phyloP scores from a whole-genome alignment of 2,888 invertebrate genomes.

The Allophyes oxyacanthae region DNA sequence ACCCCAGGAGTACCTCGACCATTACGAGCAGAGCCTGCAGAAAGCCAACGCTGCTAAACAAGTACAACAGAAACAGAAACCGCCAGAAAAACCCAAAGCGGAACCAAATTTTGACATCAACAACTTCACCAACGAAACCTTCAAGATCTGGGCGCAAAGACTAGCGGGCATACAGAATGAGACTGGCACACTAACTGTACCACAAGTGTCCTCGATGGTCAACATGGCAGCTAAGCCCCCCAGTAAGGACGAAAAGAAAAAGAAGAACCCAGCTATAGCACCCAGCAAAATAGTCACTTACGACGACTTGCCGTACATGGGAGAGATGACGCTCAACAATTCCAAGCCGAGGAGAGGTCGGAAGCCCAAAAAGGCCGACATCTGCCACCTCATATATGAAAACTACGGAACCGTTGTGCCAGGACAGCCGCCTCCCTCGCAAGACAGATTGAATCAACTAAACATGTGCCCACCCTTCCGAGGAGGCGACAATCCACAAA shows the following conservation, averaged over 20 bases:
- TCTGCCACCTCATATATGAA: conserved; percentile 97
- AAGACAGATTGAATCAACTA: conserved; percentile 77
- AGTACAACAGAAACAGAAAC: conserved; percentile 67
- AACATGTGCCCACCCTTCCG: conserved; percentile 70
- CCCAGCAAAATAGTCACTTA: conserved; percentile 91
- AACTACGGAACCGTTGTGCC: conserved; percentile 96
- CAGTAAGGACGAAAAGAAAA: conserved; percentile 76
- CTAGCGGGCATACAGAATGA: conserved; percentile 93
- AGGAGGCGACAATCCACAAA: conserved; percentile 53
- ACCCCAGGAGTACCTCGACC: conserved; percentile 94
- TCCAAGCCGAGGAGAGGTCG: conserved; percentile 95
- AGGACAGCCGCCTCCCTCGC: conserved; percentile 90
- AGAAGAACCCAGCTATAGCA: conserved; percentile 79
- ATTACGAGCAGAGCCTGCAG: conserved; percentile 93
- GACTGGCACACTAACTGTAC: conserved; percentile 70
- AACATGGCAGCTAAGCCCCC: conserved; percentile 71
- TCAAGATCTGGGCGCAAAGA: conserved; percentile 93
- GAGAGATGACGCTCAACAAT: conserved; percentile 96
- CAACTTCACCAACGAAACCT: conserved; percentile 90
- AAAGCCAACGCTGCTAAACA: conserved; percentile 83
- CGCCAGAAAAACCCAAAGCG: conserved; percentile 76
- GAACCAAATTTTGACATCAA: conserved; percentile 77
- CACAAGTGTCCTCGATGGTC: conserved; percentile 64
- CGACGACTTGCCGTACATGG: conserved; percentile 97
- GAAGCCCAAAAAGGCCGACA: conserved; percentile 97